These are phyloP conservation scores for Sandelia bainsii DNA, from an alignment of 2,797 vertebrate species.

Conservation along the genomic window DNA sequence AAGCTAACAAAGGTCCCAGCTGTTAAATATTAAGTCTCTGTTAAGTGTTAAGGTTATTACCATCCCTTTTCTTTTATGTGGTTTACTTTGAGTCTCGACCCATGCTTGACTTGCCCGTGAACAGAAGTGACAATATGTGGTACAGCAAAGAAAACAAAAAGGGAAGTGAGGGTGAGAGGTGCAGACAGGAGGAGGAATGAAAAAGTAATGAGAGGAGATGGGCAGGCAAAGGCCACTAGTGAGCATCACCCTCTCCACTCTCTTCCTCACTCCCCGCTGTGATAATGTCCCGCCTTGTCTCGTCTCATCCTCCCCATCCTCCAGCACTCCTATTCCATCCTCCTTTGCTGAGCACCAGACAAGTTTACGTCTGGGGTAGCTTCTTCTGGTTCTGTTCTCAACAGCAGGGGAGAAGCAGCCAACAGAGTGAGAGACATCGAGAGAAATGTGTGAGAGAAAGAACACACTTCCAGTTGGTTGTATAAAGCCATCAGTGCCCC, in stretches of 20 bases:
- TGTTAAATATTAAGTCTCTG: background rate
- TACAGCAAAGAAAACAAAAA: conserved; percentile 25
- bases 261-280: conserved; percentile 59
- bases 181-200: conserved; percentile 62
- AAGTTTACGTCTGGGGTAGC: conserved; percentile 32
- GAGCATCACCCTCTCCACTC: conserved; percentile 43
- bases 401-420: conserved; percentile 60
- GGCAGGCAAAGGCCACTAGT: conserved; percentile 23
- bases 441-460: conserved; percentile 62
- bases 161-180: conserved; percentile 47
- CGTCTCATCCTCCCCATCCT: conserved; percentile 48
- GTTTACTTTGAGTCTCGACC: conserved; percentile 13
- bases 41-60: background rate
- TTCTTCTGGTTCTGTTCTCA: conserved; percentile 52
- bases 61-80: background rate
- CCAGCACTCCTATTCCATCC: background rate
- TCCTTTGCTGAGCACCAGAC: background rate
- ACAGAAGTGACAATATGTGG: conserved; percentile 38
- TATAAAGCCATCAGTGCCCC: conserved; percentile 80
- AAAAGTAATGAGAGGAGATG: conserved; percentile 79
- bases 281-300: conserved; percentile 69
- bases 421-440: conserved; percentile 66
- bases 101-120: conserved; percentile 39
- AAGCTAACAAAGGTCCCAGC: background rate
- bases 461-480: conserved; percentile 65